phyloP scores from a whole-genome alignment of 2,113 vertebrate species.

The Ovis canadensis region DNA sequence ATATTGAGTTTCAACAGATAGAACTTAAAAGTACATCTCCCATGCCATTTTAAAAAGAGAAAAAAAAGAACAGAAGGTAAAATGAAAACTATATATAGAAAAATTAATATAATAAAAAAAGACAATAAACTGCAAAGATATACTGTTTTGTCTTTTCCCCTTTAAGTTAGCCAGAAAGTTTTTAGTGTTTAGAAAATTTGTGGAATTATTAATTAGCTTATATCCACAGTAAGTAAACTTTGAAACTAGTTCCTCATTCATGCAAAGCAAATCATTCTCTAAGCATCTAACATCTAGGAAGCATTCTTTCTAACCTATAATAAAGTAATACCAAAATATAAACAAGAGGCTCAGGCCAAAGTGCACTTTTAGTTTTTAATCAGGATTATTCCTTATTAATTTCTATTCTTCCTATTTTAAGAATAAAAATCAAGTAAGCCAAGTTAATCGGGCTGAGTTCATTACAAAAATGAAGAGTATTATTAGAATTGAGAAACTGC shows the following conservation, averaged over 20 bases:
- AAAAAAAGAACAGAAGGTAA: not conserved
- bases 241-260: not conserved
- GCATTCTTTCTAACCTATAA: not conserved
- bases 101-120: not conserved
- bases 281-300: not conserved
- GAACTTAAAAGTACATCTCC: not conserved
- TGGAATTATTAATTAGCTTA: not conserved
- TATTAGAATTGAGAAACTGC: not conserved
- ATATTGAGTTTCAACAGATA: not conserved
- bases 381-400: not conserved
- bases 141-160: not conserved
- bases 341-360: not conserved
- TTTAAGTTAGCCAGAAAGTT: not conserved
- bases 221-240: not conserved
- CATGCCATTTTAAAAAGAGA: not conserved
- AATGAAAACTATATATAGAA: not conserved
- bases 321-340: not conserved
- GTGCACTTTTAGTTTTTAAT: not conserved
- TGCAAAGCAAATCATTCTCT: not conserved
- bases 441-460: not conserved
- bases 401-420: not conserved
- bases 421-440: not conserved
- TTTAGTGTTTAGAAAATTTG: not conserved
- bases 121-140: not conserved
- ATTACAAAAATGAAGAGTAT: not conserved